These are phyloP conservation scores for Champsocephalus gunnari DNA, from an alignment of 2,797 vertebrate species.

Conservation along the genomic window DNA sequence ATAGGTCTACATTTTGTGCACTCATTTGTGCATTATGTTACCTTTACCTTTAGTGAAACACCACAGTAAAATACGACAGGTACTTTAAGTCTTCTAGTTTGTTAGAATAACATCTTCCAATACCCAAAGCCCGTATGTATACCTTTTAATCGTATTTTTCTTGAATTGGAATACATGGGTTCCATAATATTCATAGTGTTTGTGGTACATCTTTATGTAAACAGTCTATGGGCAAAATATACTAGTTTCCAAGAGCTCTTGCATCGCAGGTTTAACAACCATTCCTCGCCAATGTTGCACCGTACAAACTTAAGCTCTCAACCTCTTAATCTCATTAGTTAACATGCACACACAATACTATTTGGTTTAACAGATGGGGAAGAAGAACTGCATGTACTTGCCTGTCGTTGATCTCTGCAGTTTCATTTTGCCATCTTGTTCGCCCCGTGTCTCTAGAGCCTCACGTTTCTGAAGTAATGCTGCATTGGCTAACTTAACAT, in stretches of 20 bases:
- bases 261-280: too few species aligned
- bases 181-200: too few species aligned
- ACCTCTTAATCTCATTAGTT: neutral
- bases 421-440: slow-evolving; percentile 34
- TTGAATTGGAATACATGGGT: too few species aligned
- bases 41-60: neutral
- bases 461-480: neutral
- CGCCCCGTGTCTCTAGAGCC: neutral
- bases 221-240: too few species aligned
- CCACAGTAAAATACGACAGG: neutral
- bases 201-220: too few species aligned
- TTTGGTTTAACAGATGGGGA: neutral
- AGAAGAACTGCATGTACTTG: slow-evolving; percentile 11
- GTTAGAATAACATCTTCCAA: neutral
- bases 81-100: neutral
- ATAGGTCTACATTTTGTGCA: neutral
- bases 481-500: too few species aligned
- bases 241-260: too few species aligned
- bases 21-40: neutral
- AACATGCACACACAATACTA: neutral
- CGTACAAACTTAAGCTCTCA: neutral
- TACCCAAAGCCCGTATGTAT: neutral
- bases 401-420: slow-evolving; percentile 17
- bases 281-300: neutral
- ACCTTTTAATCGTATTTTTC: too few species aligned